Evolutionary conservation across 2,888 invertebrate species (phyloP), one percentile per base, ranked within the genome.

Genomic region (Nemotelus nigrinus): DNA sequence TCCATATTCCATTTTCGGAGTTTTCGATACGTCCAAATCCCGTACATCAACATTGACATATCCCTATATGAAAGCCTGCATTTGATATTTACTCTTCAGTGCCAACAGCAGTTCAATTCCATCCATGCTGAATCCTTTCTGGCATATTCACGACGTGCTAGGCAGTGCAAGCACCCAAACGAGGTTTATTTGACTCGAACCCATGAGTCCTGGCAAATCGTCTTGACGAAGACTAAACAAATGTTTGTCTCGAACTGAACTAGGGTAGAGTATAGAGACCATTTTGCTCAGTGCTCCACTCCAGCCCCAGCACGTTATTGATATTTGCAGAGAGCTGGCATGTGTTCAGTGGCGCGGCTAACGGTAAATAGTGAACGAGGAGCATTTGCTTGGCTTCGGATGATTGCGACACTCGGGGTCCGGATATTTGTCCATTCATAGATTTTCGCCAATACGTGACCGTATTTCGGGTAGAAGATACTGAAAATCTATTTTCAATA

Each of bases 211-310:
- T 25, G 25, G 25, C 25, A 10, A 45, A 10, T 65, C 65, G 44
- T 68, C 67, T n/a, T 68, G 48, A 10, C 50, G 47, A 48, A n/a
- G 48, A n/a, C 67, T 39, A 68, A 68, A 48, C 67, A 47, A 68
- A 68, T 68, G 67, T 68, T 68, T 68, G 44, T 50, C 48, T 50
- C 48, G n/a, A 48, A 68, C 25, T 25, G 25, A 25, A 25, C 25
- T 25, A 25, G 25, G 25, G 25, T 25, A 25, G 25, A 25, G 25
- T 25, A 25, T 1, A 25, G 25, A 25, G 25, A 25, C 25, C 25
- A 25, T 25, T 25, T 25, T 25, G 25, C 25, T 25, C 25, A 25
- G 25, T 25, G 25, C 25, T 25, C 25, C 25, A 25, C 25, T 25
- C 25, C 25, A 25, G 25, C 45, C 65, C 45, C n/a, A 8, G 44